A percentile compares a stretch with the other conserved stretches of the same genome.
Evolutionary conservation across 2,888 invertebrate genomes (phyloP).

Genomic region (Vannuccia rotundouncinata): DNA sequence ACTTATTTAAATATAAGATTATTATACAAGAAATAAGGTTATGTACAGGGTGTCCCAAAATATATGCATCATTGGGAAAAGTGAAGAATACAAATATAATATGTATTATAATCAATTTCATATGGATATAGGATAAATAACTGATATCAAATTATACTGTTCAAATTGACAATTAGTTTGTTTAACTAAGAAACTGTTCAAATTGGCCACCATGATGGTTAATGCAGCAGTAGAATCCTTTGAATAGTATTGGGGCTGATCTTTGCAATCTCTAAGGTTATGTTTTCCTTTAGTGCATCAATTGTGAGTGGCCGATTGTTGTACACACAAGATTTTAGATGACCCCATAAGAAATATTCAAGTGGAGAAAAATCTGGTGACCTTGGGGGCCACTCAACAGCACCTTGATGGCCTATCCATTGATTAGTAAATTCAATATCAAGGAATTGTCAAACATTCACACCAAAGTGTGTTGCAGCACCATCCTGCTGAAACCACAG

Average conservation of each 20-base stretch:
- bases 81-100: too few relatives aligned
- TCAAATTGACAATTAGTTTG: too few relatives aligned
- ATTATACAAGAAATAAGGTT: too few relatives aligned
- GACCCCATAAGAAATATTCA: constrained; percentile 21
- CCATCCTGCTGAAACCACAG: constrained; percentile 21
- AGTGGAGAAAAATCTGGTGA: constrained; percentile 13
- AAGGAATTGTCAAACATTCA: constrained; percentile 25
- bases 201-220: background rate
- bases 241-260: background rate
- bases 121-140: too few relatives aligned
- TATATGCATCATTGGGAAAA: too few relatives aligned
- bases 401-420: constrained; percentile 25
- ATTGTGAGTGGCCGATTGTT: constrained; percentile 1
- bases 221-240: background rate
- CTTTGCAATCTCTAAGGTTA: constrained; percentile 5
- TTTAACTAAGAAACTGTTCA: constrained; percentile 9
- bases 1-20: too few relatives aligned
- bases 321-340: constrained; percentile 16
- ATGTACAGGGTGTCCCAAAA: too few relatives aligned
- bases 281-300: background rate
- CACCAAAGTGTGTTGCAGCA: constrained; percentile 25
- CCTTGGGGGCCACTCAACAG: constrained; percentile 25
- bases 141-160: too few relatives aligned
- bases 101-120: too few relatives aligned
- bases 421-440: background rate